A percentile compares a stretch with the other conserved stretches of the same genome.
Conservation (phyloP, 1,140 invertebrate species). For the Acromyrmex charruanus region DNA sequence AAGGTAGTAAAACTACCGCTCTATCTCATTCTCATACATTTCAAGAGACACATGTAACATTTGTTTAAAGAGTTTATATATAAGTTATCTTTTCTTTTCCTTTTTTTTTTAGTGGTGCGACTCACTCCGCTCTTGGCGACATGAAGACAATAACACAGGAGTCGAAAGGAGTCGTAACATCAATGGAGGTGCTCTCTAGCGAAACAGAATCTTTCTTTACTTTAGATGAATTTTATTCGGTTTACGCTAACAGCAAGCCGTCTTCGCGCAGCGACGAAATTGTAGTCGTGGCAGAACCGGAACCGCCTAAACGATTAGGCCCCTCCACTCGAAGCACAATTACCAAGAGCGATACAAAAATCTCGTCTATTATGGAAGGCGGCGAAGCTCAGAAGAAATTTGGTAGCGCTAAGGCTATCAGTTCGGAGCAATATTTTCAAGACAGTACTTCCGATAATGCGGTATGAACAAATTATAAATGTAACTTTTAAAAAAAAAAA, state of each 20-base stretch:
- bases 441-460: conserved; percentile 89
- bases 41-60: neutral
- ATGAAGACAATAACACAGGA: conserved; percentile 98
- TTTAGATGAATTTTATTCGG: conserved; percentile 75
- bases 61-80: neutral
- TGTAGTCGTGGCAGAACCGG: conserved; percentile 82
- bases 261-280: conserved; percentile 80
- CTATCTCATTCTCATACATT: conserved; percentile 10
- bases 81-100: neutral
- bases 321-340: conserved; percentile 67
- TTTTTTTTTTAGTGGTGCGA: conserved; percentile 90
- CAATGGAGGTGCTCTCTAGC: conserved; percentile 75
- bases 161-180: conserved; percentile 77
- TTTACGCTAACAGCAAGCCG: conserved; percentile 60
- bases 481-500: neutral
- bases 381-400: conserved; percentile 97
- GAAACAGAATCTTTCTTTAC: conserved; percentile 70
- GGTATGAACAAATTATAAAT: conserved; percentile 84
- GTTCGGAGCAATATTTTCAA: conserved; percentile 98
- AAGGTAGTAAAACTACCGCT: conserved; percentile 84
- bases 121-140: conserved; percentile 97
- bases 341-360: conserved; percentile 68
- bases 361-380: conserved; percentile 78
- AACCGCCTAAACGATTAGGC: conserved; percentile 77
- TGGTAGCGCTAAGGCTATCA: conserved; percentile 98